These are phyloP conservation scores for Heliconius ismenius DNA, from an alignment of 2,888 invertebrate genomes.

Conservation along the genomic window DNA sequence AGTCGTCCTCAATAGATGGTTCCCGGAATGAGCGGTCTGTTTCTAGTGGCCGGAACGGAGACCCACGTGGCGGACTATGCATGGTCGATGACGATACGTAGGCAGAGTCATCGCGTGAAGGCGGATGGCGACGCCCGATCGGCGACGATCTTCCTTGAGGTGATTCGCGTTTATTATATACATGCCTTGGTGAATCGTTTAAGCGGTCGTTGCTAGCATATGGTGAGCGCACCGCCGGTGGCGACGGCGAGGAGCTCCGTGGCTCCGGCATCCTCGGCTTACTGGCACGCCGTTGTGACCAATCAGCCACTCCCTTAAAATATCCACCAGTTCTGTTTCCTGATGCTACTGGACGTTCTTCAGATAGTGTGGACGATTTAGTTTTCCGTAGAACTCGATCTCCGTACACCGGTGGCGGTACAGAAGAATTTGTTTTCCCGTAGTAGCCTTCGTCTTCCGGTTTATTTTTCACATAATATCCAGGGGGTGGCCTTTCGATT, in stretches of 20 bases:
- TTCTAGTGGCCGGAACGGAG: constrained; percentile 75
- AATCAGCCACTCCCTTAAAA: constrained; percentile 89
- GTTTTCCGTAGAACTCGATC: constrained; percentile 77
- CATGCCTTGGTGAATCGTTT: constrained; percentile 70
- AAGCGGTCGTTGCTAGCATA: constrained; percentile 71
- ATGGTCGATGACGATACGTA: constrained; percentile 82
- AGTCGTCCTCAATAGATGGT: constrained; percentile 77
- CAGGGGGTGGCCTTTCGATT: constrained; percentile 83
- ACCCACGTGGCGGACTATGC: constrained; percentile 81
- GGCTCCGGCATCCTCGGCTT: constrained; percentile 79
- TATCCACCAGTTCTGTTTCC: constrained; percentile 79
- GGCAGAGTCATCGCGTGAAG: constrained; percentile 81
- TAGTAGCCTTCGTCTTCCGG: constrained; percentile 77
- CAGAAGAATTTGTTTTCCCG: constrained; percentile 70
- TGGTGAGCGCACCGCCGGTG: constrained; percentile 71
- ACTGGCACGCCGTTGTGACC: constrained; percentile 85
- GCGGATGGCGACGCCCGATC: constrained; percentile 72
- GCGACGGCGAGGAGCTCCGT: constrained; percentile 73
- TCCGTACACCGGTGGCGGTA: constrained; percentile 73
- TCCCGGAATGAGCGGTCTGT: constrained; percentile 74
- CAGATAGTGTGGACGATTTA: constrained; percentile 79
- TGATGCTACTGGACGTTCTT: constrained; percentile 72
- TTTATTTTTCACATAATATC: constrained; percentile 90
- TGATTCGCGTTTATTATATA: constrained; percentile 70
- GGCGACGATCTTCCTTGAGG: constrained; percentile 72